phyloP scores from a whole-genome alignment of 2,888 invertebrate genomes.

The Leptinotarsa haldemani region DNA sequence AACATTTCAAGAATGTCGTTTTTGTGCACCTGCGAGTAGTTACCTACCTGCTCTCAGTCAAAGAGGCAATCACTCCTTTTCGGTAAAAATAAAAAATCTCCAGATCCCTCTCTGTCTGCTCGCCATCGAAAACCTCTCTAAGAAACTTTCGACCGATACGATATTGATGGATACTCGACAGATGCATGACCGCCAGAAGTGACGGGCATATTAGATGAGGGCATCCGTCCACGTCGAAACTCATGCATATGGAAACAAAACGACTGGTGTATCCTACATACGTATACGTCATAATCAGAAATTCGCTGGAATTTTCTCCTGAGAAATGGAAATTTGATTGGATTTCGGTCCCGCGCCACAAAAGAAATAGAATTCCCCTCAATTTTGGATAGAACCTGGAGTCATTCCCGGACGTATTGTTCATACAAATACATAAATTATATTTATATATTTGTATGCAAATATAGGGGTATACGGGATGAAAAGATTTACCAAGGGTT shows the following conservation, averaged over 20 bases:
- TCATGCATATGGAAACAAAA: constrained; percentile 64
- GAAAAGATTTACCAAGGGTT: neutral
- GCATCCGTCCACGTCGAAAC: constrained; percentile 62
- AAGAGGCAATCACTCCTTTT: too few relatives aligned
- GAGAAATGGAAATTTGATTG: constrained; percentile 65
- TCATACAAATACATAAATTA: constrained; percentile 31
- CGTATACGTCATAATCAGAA: constrained; percentile 57
- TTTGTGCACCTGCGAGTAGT: too few relatives aligned
- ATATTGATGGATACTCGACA: constrained; percentile 42
- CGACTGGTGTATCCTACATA: constrained; percentile 52
- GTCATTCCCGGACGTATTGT: constrained; percentile 4
- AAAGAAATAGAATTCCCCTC: constrained; percentile 23
- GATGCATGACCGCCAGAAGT: constrained; percentile 60
- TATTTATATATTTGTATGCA: constrained; percentile 26
- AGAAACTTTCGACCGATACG: constrained; percentile 32
- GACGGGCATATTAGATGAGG: constrained; percentile 62
- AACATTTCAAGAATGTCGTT: too few relatives aligned
- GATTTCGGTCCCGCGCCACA: constrained; percentile 54
- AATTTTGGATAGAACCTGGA: constrained; percentile 17
- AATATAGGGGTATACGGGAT: neutral
- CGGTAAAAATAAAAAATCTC: neutral
- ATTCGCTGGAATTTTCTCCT: constrained; percentile 63
- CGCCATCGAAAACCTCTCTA: constrained; percentile 38
- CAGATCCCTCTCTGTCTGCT: constrained; percentile 19
- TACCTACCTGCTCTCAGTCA: too few relatives aligned